Evolutionary conservation across 2,797 vertebrate genomes (phyloP).

Genomic region (Sebastes flavidus): DNA sequence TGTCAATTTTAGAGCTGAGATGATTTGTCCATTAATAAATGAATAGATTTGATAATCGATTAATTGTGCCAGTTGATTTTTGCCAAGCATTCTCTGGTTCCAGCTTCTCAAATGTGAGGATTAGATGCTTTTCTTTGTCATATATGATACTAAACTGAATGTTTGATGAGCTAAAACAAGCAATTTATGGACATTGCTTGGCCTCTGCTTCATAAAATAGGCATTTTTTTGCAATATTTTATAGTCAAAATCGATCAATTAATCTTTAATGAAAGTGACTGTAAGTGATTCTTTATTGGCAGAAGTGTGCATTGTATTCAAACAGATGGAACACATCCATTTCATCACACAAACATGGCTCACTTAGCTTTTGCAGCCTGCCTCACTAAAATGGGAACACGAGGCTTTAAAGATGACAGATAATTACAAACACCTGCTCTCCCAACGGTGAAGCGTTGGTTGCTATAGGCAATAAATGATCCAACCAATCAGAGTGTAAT

Average conservation of each 20-base stretch:
- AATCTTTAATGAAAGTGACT: background rate
- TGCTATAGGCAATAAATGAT: slow-evolving; percentile 61
- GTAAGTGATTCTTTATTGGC: background rate
- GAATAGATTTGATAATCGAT: background rate
- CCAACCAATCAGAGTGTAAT: slow-evolving; percentile 49
- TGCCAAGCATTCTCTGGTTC: background rate
- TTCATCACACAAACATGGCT: background rate
- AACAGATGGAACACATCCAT: background rate
- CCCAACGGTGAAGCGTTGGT: slow-evolving; percentile 1
- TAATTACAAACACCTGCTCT: slow-evolving; percentile 63
- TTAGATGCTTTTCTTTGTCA: background rate
- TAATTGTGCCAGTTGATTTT: background rate
- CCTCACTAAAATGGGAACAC: slow-evolving; percentile 9
- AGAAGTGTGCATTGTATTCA: background rate
- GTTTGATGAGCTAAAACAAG: background rate
- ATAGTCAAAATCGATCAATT: background rate
- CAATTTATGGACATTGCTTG: no score
- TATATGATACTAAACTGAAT: background rate
- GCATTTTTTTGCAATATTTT: background rate
- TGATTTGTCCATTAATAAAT: background rate
- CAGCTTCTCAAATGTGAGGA: background rate
- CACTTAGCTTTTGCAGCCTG: background rate
- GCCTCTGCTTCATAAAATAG: background rate
- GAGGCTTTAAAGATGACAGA: slow-evolving; percentile 33
- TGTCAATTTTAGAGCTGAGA: background rate